phyloP scores from a whole-genome alignment of 2,888 invertebrate genomes.

The Polyommatus iphigenia region DNA sequence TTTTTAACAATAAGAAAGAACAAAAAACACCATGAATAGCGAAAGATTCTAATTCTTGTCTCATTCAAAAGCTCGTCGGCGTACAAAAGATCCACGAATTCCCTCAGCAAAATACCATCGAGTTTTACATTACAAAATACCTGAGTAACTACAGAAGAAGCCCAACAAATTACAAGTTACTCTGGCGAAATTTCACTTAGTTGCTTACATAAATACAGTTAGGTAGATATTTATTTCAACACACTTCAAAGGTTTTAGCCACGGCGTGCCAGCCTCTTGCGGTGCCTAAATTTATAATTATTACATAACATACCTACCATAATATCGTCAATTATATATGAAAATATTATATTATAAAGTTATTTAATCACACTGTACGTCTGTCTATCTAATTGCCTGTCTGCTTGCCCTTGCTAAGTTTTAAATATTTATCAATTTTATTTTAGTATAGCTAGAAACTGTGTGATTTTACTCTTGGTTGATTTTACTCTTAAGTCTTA shows the following conservation, averaged over 20 bases:
- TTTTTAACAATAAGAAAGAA: not conserved
- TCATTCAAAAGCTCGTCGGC: not conserved
- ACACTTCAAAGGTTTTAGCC: not conserved
- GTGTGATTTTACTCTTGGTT: no score
- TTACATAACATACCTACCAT: not conserved
- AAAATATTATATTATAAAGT: no score
- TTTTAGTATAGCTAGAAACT: no score
- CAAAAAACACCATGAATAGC: not conserved
- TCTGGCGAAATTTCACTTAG: not conserved
- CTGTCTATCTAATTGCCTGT: no score
- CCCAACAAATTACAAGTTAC: slow-evolving; percentile 3
- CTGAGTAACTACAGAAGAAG: not conserved
- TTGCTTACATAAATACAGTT: not conserved
- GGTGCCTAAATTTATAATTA: not conserved
- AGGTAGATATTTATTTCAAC: not conserved
- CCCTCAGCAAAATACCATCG: not conserved
- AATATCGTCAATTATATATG: no score
- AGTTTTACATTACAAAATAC: slow-evolving; percentile 2
- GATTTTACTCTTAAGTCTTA: no score
- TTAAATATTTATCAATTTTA: no score
- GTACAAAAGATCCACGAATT: slow-evolving; percentile 4
- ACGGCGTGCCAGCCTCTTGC: not conserved
- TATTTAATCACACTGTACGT: no score
- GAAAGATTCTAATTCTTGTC: not conserved
- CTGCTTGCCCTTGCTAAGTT: no score